Evolutionary conservation across 2,113 vertebrate genomes (phyloP), one percentile per base, ranked within the genome.

Genomic region (Chitala chitala): DNA sequence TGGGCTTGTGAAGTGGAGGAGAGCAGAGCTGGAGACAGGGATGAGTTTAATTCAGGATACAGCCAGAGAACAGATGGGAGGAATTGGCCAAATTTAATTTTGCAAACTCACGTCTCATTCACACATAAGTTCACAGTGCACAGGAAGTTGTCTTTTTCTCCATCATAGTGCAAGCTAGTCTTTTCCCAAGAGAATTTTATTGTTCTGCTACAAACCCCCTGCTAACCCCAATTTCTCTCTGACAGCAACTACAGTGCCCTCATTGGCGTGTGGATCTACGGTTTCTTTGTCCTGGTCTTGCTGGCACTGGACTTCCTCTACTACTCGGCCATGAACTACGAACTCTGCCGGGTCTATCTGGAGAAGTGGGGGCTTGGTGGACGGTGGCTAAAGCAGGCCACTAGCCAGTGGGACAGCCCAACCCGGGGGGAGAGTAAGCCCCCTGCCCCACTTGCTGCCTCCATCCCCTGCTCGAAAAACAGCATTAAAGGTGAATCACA

Each of bases 161-260:
- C 48, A 51, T 51, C 20, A 15, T 51, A 8, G 20, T 2, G 20
- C 48, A 8, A n/a, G n/a, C n/a, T n/a, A n/a, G n/a, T n/a, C n/a
- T n/a, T n/a, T n/a, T n/a, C n/a, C n/a, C n/a, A n/a, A n/a, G n/a
- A n/a, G n/a, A n/a, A n/a, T n/a, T 99, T 38, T 98, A 98, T 79
- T 99, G 98, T 87, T 99, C 96, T 8, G 96, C 97, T 51, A 93
- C 98, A 88, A 99, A 98, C 90, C 98, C 96, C 78, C 94, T 96
- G 78, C 83, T 97, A 78, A 98, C 95, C 84, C 91, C 94, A 78
- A 88, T 95, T 5, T 96, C 96, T n/a, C n/a, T n/a, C n/a, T n/a
- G 42, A 1, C 89, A 99, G 97, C 87, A 99, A 99, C 80, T 99
- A 99, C 88, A 96, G 94, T 0, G 96, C 96, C 0, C 82, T 99